A percentile compares a stretch with the other conserved stretches of the same genome.
These are phyloP conservation scores for Cerceris rybyensis DNA, from an alignment of 2,888 invertebrate genomes.

Conservation along the genomic window DNA sequence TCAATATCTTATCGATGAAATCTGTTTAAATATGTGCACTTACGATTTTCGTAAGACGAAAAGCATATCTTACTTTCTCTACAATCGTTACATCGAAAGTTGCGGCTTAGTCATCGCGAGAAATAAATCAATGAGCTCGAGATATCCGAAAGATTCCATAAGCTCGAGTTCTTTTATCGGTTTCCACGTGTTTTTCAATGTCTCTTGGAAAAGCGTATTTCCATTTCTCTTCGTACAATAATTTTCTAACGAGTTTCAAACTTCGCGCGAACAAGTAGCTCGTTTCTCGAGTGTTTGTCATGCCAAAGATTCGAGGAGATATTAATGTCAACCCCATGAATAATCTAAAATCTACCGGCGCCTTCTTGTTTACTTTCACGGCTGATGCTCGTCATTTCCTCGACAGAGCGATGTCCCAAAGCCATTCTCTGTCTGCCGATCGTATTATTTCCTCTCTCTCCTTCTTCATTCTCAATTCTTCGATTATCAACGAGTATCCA, in stretches of 20 bases:
- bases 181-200: neutral
- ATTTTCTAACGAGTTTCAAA: constrained; percentile 17
- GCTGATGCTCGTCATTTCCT: constrained; percentile 39
- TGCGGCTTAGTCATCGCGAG: constrained; percentile 26
- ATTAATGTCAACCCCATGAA: constrained; percentile 57
- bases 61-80: neutral
- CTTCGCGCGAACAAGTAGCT: constrained; percentile 44
- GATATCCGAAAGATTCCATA: constrained; percentile 16
- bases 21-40: constrained; percentile 8
- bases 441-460: neutral
- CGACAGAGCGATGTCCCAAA: neutral
- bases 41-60: neutral
- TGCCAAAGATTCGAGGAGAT: constrained; percentile 49
- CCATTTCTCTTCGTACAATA: neutral
- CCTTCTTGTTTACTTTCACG: constrained; percentile 50
- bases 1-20: constrained; percentile 13
- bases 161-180: constrained; percentile 2
- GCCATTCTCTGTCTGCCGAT: neutral
- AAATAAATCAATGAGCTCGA: constrained; percentile 6
- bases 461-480: constrained; percentile 29
- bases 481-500: neutral
- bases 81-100: neutral
- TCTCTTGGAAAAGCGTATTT: neutral
- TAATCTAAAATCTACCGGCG: constrained; percentile 54
- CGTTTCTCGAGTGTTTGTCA: constrained; percentile 43